Conservation (phyloP, 2,797 vertebrate genomes). For the Tapirus indicus region DNA sequence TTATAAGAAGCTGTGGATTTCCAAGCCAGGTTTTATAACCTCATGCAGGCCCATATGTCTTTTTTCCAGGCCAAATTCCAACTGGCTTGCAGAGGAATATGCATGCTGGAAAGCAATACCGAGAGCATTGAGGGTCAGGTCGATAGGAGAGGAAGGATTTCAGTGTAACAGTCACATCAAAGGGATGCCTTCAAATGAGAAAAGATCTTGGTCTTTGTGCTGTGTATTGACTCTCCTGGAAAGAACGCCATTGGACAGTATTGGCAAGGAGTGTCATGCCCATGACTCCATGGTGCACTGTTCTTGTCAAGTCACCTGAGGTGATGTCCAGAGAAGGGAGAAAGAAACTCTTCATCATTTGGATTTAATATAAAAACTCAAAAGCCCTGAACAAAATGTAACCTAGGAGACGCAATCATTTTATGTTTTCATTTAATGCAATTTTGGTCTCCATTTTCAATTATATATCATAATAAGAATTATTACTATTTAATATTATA, state of each 20-base stretch:
- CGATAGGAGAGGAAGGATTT: not conserved
- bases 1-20: conserved; percentile 79
- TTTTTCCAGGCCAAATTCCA: conserved; percentile 78
- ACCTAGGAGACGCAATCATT: not conserved
- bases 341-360: not conserved
- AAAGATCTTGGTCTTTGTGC: not conserved
- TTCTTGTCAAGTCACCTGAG: not conserved
- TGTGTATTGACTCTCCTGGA: conserved; percentile 2
- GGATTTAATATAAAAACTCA: not conserved
- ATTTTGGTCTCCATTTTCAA: not conserved
- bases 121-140: not conserved
- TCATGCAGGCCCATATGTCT: conserved; percentile 70
- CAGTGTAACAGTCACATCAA: not conserved
- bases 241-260: not conserved
- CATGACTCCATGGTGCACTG: not conserved
- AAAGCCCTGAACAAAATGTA: not conserved
- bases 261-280: not conserved
- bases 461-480: not conserved
- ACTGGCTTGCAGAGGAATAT: not conserved
- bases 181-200: not conserved
- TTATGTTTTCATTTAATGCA: not conserved
- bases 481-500: not conserved
- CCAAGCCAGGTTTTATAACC: conserved; percentile 77
- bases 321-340: not conserved
- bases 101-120: not conserved